Conservation (phyloP, 2,113 vertebrate species). For the Clarias macrocephalus region DNA sequence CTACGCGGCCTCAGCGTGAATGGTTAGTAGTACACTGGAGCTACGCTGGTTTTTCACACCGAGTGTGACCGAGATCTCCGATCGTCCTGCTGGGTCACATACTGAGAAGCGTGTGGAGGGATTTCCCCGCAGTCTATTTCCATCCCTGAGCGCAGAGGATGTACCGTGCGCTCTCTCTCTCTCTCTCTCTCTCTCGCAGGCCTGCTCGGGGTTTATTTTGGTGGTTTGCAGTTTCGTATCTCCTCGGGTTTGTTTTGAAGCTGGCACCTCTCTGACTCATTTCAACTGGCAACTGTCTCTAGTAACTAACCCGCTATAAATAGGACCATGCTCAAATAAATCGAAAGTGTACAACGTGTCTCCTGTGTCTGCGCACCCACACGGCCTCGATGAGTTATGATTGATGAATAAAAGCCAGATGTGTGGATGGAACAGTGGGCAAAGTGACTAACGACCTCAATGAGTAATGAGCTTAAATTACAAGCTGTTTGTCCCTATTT, state of each 20-base stretch:
- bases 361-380: not conserved
- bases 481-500: not conserved
- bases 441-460: not conserved
- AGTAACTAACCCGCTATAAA: constrained; percentile 24
- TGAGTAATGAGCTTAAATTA: not conserved
- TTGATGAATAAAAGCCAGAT: not conserved
- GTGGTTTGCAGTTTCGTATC: constrained; percentile 40
- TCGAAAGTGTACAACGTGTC: not conserved
- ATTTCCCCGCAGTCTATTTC: constrained; percentile 72
- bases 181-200: constrained; percentile 21
- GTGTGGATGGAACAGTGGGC: not conserved
- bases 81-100: not conserved
- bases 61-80: not conserved
- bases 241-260: constrained; percentile 4
- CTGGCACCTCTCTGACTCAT: constrained; percentile 8
- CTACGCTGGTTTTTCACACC: too few species aligned
- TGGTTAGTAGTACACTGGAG: not conserved
- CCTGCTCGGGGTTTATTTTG: constrained; percentile 49
- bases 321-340: constrained; percentile 11
- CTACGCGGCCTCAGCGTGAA: not conserved
- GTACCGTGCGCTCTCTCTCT: constrained; percentile 28
- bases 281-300: not conserved
- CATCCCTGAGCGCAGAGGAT: constrained; percentile 55
- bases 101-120: constrained; percentile 65
- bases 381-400: not conserved